Conservation (phyloP, 2,888 invertebrate genomes). For the Amphipoea oculea region DNA sequence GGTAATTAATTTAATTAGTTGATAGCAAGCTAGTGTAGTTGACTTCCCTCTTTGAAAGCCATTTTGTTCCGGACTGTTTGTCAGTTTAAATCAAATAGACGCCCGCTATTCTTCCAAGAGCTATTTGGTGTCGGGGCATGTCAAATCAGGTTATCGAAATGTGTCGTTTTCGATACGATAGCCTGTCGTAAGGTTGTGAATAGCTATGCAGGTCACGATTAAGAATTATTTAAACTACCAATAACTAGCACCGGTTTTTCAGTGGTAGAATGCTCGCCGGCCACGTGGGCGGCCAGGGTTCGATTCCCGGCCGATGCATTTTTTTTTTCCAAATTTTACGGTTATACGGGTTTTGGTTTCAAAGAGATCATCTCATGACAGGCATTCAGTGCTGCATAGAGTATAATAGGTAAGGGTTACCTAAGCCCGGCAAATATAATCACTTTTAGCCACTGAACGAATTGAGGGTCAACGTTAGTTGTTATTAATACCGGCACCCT, state of each 20-base stretch:
- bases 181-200: no score
- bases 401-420: background rate
- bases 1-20: no score
- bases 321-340: background rate
- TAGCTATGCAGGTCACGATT: no score
- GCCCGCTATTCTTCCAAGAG: no score
- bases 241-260: slow-evolving; percentile 88
- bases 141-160: no score
- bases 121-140: no score
- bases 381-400: background rate
- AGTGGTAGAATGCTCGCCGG: slow-evolving; percentile 91
- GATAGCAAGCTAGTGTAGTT: no score
- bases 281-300: slow-evolving; percentile 90
- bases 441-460: background rate
- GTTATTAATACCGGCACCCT: no score
- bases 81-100: no score
- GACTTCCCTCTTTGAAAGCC: no score
- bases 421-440: background rate
- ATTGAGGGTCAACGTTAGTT: background rate
- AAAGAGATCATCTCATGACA: background rate
- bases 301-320: slow-evolving; percentile 89
- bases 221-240: background rate
- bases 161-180: no score
- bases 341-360: background rate
- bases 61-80: no score